Evolutionary conservation across 2,888 invertebrate species (phyloP).

Genomic region (Tortrix viridana): DNA sequence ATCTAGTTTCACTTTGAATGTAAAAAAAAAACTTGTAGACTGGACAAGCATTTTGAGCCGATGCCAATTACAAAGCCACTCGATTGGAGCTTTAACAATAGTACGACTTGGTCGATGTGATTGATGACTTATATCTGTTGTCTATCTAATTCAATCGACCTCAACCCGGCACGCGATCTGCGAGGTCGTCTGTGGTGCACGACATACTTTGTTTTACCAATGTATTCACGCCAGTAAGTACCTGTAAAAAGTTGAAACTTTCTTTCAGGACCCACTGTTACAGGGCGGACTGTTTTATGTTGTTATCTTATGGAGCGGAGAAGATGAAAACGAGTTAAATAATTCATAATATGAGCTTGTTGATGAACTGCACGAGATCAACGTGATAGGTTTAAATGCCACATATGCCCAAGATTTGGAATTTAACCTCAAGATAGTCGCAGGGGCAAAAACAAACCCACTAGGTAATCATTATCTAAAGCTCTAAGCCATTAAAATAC

Average conservation of each 20-base stretch:
- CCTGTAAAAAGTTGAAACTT: neutral
- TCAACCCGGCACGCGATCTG: constrained; percentile 62
- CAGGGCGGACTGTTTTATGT: too few relatives aligned
- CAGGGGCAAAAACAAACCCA: too few relatives aligned
- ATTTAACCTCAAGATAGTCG: too few relatives aligned
- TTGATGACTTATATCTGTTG: constrained; percentile 69
- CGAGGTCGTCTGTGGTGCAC: constrained; percentile 60
- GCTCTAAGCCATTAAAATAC: too few relatives aligned
- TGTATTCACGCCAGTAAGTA: neutral
- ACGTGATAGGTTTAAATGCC: too few relatives aligned
- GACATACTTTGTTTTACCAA: constrained; percentile 48
- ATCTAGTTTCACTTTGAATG: neutral
- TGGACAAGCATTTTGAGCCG: constrained; percentile 4
- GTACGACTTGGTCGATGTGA: constrained; percentile 61
- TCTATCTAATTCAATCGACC: constrained; percentile 71
- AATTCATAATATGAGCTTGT: too few relatives aligned
- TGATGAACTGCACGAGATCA: too few relatives aligned
- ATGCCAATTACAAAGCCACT: constrained; percentile 39
- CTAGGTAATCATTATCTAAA: too few relatives aligned
- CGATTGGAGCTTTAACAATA: constrained; percentile 53
- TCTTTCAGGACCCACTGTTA: too few relatives aligned
- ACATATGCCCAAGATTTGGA: too few relatives aligned
- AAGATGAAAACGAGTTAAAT: too few relatives aligned
- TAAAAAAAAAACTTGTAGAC: neutral
- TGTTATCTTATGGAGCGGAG: too few relatives aligned